Evolutionary conservation across 2,888 invertebrate species (phyloP).

Genomic region (Clostera curtula): DNA sequence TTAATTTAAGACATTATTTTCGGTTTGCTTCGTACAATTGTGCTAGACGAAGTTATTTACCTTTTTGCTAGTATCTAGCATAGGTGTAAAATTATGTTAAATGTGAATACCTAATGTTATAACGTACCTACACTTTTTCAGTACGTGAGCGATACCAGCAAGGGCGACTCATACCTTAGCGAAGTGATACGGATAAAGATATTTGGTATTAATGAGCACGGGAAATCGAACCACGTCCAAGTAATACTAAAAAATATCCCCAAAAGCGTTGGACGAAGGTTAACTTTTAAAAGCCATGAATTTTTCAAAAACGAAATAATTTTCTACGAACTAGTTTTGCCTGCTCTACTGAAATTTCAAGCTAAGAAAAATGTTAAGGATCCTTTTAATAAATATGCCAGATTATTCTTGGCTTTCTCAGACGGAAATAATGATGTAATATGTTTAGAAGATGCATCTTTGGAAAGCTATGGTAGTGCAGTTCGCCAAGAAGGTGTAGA

Average conservation of each 20-base stretch:
- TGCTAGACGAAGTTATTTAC: too few relatives aligned
- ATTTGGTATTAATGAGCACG: conserved; percentile 47
- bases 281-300: conserved; percentile 78
- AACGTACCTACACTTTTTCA: too few relatives aligned
- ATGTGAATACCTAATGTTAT: too few relatives aligned
- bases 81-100: too few relatives aligned
- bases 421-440: conserved; percentile 75
- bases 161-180: conserved; percentile 83
- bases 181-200: conserved; percentile 76
- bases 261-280: conserved; percentile 74
- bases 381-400: conserved; percentile 68
- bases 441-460: conserved; percentile 70
- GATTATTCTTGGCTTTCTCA: conserved; percentile 53
- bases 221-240: conserved; percentile 48
- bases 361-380: conserved; percentile 44
- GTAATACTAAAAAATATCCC: conserved; percentile 81
- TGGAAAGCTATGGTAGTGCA: conserved; percentile 56
- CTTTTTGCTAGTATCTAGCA: too few relatives aligned
- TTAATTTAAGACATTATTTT: too few relatives aligned
- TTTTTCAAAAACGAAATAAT: conserved; percentile 82
- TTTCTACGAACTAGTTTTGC: conserved; percentile 76
- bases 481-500: conserved; percentile 68
- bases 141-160: conserved; percentile 63
- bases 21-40: too few relatives aligned
- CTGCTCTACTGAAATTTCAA: conserved; percentile 60